Conservation (phyloP, 2,797 vertebrate species). For the Amblyopsis hoosieri region DNA sequence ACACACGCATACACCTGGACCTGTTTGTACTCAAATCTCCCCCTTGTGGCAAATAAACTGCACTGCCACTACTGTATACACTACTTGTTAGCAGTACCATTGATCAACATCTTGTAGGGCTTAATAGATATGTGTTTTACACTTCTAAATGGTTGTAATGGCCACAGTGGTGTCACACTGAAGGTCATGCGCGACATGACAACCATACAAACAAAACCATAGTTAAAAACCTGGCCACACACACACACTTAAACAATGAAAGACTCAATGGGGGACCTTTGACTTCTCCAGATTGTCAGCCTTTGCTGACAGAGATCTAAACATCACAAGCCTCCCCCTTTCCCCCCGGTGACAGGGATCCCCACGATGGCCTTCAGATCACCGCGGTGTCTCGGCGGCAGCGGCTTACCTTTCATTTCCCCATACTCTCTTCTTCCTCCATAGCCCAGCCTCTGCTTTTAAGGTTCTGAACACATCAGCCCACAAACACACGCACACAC, state of each 20-base stretch:
- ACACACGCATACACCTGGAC: neutral
- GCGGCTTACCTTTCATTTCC: conserved; percentile 62
- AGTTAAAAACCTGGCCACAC: neutral
- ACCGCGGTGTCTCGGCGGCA: conserved; percentile 53
- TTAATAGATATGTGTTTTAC: no score
- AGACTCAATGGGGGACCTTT: no score
- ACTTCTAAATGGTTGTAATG: no score
- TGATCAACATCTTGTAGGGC: no score
- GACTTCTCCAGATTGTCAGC: no score
- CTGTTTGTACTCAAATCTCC: no score
- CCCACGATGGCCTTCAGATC: conserved; percentile 71
- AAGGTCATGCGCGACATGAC: conserved; percentile 33
- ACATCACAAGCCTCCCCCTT: neutral
- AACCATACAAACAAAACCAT: conserved; percentile 50
- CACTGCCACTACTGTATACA: no score
- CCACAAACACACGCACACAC: neutral
- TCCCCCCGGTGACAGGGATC: conserved; percentile 59
- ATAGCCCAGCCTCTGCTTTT: conserved; percentile 43
- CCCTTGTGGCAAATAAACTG: no score
- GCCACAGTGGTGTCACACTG: no score
- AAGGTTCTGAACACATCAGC: conserved; percentile 49
- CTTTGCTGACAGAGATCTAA: conserved; percentile 2
- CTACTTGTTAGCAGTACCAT: no score
- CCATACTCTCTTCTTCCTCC: conserved; percentile 54
- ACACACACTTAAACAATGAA: conserved; percentile 5